Percentiles rank a stretch among this genome's conserved stretches.
phyloP scores from a whole-genome alignment of 2,888 invertebrate species.

The Tubulanus polymorphus region DNA sequence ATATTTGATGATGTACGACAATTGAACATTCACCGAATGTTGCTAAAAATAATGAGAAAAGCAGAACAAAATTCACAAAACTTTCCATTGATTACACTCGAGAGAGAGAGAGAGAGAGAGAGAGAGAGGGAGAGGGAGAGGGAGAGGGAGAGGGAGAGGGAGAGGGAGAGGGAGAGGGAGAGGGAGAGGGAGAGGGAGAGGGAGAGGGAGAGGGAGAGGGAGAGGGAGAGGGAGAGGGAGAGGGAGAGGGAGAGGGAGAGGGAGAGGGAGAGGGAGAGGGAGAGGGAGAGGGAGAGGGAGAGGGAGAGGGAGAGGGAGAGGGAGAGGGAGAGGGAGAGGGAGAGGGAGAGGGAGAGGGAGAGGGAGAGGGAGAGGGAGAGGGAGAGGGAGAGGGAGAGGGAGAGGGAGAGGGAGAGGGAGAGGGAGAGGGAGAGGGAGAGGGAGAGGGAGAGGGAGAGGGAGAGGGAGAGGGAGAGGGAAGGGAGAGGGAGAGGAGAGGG shows the following conservation, averaged over 20 bases:
- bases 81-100: too few relatives aligned
- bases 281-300: not conserved
- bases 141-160: constrained; percentile 14
- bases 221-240: not conserved
- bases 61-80: not conserved
- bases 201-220: constrained; percentile 6
- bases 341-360: not conserved
- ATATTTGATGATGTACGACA: constrained; percentile 42
- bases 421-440: constrained; percentile 10
- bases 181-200: constrained; percentile 10
- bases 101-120: constrained; percentile 13
- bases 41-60: constrained; percentile 30
- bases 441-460: constrained; percentile 9
- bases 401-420: constrained; percentile 6
- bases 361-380: not conserved
- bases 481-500: not conserved
- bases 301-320: not conserved
- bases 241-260: too few relatives aligned
- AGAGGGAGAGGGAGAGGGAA: constrained; percentile 7
- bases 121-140: constrained; percentile 14
- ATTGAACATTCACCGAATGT: constrained; percentile 34
- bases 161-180: constrained; percentile 11
- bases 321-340: not conserved
- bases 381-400: constrained; percentile 3
- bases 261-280: not conserved